These are phyloP conservation scores for Nannobrachium achirus DNA, from an alignment of 2,113 vertebrate species.

Conservation along the genomic window DNA sequence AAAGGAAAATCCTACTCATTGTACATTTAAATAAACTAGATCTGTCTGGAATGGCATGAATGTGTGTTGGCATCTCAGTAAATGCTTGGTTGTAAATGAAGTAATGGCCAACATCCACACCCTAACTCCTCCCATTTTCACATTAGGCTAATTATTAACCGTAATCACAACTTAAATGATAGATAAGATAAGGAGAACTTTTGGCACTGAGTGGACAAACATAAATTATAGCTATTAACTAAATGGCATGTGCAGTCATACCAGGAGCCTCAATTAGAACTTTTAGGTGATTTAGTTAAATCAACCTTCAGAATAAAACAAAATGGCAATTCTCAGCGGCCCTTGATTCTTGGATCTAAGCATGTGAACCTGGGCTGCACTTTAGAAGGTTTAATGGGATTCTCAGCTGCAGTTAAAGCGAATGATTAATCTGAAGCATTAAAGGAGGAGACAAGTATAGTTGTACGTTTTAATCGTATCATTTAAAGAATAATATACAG, in stretches of 20 bases:
- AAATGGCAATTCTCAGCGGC: slow-evolving; percentile 27
- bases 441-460: slow-evolving; percentile 12
- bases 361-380: slow-evolving; percentile 27
- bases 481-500: slow-evolving; percentile 37
- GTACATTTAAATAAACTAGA: too few species aligned
- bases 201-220: not conserved
- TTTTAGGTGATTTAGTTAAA: not conserved
- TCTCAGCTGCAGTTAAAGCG: slow-evolving; percentile 41
- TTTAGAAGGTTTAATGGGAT: slow-evolving; percentile 32
- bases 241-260: slow-evolving; percentile 5
- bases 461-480: slow-evolving; percentile 28
- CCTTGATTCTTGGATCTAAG: slow-evolving; percentile 33
- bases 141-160: slow-evolving; percentile 14
- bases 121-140: slow-evolving; percentile 28
- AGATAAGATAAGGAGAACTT: slow-evolving; percentile 16
- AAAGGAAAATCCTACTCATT: too few species aligned
- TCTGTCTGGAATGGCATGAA: slow-evolving; percentile 25
- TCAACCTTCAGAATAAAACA: not conserved
- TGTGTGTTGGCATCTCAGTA: slow-evolving; percentile 16
- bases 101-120: slow-evolving; percentile 21
- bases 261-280: slow-evolving; percentile 2
- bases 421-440: slow-evolving; percentile 39
- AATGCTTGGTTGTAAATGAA: slow-evolving; percentile 45
- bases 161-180: slow-evolving; percentile 31
- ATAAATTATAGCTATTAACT: not conserved